Evolutionary conservation across 2,113 vertebrate genomes (phyloP).

Genomic region (Amblyornis subalaris): DNA sequence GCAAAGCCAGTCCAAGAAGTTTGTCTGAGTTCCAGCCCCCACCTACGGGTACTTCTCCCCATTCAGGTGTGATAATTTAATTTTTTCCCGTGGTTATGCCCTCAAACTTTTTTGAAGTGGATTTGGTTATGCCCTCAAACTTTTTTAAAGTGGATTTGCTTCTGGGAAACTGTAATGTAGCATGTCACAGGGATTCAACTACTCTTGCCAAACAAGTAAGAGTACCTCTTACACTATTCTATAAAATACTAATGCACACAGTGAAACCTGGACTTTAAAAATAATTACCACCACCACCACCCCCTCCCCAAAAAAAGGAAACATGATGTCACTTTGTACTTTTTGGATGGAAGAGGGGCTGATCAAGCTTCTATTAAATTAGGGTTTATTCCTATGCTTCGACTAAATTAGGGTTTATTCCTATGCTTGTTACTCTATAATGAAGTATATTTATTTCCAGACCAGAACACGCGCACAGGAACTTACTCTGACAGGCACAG

Average conservation of each 20-base stretch:
- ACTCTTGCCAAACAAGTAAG: background rate
- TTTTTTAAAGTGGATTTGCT: background rate
- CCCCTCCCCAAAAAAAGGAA: rapidly evolving
- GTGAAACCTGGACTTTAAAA: background rate
- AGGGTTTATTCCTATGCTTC: background rate
- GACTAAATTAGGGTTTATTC: background rate
- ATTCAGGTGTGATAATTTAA: background rate
- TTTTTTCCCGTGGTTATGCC: background rate
- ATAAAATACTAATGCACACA: background rate
- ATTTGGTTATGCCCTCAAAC: background rate
- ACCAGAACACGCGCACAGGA: background rate
- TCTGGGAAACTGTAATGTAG: background rate
- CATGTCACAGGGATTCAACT: background rate
- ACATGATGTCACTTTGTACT: background rate
- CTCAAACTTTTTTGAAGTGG: background rate
- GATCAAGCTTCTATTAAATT: background rate
- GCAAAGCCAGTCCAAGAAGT: background rate
- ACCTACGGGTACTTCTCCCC: background rate
- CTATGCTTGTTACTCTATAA: background rate
- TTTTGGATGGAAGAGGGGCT: background rate
- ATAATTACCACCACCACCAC: background rate
- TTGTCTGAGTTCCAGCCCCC: background rate
- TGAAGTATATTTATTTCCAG: background rate
- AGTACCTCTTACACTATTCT: background rate
- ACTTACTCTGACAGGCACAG: background rate